Percentiles rank a stretch among this genome's conserved stretches.
Conservation (phyloP, 1,140 invertebrate genomes). For the Calosoma granatense region DNA sequence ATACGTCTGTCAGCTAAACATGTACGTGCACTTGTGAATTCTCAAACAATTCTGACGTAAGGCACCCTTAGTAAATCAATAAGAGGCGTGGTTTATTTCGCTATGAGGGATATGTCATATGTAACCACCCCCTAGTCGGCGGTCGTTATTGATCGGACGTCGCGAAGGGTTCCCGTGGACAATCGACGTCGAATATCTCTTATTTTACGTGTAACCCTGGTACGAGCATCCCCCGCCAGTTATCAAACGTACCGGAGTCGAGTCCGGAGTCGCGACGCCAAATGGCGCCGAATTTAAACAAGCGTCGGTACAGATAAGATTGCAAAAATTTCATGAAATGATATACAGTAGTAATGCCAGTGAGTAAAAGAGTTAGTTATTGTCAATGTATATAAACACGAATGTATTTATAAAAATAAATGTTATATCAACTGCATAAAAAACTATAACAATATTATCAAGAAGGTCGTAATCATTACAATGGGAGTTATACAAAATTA, state of each 20-base stretch:
- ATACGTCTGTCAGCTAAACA: too few relatives aligned
- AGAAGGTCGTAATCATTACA: too few relatives aligned
- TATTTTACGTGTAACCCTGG: background rate
- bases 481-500: too few relatives aligned
- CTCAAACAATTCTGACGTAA: background rate
- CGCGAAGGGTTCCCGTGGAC: background rate
- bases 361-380: too few relatives aligned
- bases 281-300: background rate
- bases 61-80: background rate
- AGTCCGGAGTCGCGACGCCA: background rate
- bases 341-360: too few relatives aligned
- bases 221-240: background rate
- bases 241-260: background rate
- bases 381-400: too few relatives aligned
- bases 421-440: too few relatives aligned
- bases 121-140: background rate
- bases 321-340: too few relatives aligned
- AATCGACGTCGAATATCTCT: background rate
- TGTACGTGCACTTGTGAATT: too few relatives aligned
- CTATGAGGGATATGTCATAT: background rate
- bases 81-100: background rate
- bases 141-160: slow-evolving; percentile 2
- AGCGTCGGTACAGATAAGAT: too few relatives aligned
- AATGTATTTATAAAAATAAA: too few relatives aligned
- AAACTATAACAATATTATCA: too few relatives aligned